These are phyloP conservation scores for Apeira syringaria DNA, from an alignment of 2,888 invertebrate genomes.

Conservation along the genomic window DNA sequence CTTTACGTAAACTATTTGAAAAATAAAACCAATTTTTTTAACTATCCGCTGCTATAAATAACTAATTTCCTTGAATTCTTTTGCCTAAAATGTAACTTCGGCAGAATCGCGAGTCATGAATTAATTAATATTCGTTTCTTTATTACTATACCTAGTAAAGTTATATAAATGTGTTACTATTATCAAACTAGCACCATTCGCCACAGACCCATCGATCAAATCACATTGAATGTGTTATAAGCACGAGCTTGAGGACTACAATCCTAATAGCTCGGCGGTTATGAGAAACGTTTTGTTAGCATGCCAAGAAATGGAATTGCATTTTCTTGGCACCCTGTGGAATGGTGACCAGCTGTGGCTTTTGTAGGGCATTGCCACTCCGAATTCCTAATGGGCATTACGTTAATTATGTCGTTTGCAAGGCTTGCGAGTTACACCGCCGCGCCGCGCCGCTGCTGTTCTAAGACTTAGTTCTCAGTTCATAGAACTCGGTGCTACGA, in stretches of 20 bases:
- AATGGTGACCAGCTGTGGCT: slow-evolving; percentile 6
- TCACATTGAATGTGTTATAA: background rate
- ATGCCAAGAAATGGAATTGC: slow-evolving; percentile 14
- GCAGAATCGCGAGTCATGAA: too few relatives aligned
- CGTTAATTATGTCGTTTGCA: slow-evolving; percentile 7
- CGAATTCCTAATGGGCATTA: background rate
- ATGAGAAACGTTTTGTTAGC: slow-evolving; percentile 8
- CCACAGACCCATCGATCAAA: background rate
- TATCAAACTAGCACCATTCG: too few relatives aligned
- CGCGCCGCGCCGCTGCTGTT: too few relatives aligned
- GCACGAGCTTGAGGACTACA: background rate
- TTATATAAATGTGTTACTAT: too few relatives aligned
- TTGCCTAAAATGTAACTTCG: too few relatives aligned
- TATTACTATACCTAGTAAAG: too few relatives aligned
- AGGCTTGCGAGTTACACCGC: background rate
- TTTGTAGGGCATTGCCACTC: background rate
- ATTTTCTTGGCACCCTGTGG: slow-evolving; percentile 14
- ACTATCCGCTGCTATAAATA: too few relatives aligned
- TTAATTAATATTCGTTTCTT: too few relatives aligned
- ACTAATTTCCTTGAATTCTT: too few relatives aligned
- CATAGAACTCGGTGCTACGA: background rate
- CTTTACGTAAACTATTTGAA: too few relatives aligned
- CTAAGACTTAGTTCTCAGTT: background rate
- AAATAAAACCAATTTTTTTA: too few relatives aligned
- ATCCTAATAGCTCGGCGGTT: slow-evolving; percentile 5